Evolutionary conservation across 2,113 vertebrate genomes (phyloP).

Genomic region (Callaeas wilsoni): DNA sequence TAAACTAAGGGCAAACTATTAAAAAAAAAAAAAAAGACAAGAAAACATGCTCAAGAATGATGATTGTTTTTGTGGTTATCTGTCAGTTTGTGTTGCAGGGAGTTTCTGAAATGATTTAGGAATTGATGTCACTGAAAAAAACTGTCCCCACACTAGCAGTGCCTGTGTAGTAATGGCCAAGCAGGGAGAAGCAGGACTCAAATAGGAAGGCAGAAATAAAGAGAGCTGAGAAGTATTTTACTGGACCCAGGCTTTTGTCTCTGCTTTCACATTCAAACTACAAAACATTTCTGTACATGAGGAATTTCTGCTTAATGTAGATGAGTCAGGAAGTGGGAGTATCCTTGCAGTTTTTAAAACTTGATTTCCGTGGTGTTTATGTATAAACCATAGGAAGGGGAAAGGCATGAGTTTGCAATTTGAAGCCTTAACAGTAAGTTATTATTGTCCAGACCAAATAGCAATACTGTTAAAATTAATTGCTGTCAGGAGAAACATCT

Average conservation of each 20-base stretch:
- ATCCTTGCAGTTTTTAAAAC: background rate
- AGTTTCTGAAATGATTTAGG: background rate
- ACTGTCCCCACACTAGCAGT: background rate
- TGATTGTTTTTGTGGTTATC: background rate
- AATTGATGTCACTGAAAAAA: background rate
- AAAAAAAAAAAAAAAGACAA: background rate
- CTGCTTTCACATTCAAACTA: background rate
- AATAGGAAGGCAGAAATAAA: background rate
- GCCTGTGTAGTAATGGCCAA: background rate
- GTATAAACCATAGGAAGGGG: background rate
- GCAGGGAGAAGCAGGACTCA: background rate
- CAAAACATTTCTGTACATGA: background rate
- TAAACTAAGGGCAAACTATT: background rate
- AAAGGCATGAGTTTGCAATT: background rate
- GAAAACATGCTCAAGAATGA: background rate
- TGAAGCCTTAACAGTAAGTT: background rate
- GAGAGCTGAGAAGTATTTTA: background rate
- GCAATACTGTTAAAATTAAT: background rate
- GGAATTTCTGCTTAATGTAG: background rate
- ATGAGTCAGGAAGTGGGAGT: background rate
- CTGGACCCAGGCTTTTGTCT: background rate
- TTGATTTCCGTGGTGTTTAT: background rate
- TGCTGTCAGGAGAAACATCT: background rate
- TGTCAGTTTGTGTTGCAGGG: background rate
- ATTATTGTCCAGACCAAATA: background rate